phyloP scores from a whole-genome alignment of 2,113 vertebrate species.

The Passer montanus region DNA sequence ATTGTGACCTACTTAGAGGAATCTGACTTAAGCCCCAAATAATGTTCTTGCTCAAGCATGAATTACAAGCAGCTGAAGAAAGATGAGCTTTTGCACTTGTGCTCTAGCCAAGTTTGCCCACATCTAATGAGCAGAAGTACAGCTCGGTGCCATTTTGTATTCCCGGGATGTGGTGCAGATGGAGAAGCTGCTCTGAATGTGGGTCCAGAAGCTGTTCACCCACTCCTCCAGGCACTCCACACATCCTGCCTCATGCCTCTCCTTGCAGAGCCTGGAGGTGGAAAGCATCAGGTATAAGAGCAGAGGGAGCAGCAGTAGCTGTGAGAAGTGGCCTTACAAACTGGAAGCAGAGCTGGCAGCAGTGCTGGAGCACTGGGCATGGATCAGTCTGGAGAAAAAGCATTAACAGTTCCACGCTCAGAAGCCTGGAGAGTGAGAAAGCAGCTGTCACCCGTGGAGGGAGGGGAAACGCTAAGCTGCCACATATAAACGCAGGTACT shows the following conservation, averaged over 20 bases:
- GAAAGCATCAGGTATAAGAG: not conserved
- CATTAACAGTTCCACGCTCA: not conserved
- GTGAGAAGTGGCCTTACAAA: not conserved
- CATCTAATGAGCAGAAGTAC: slow-evolving; percentile 33
- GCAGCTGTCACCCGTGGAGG: not conserved
- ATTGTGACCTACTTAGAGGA: slow-evolving; percentile 58
- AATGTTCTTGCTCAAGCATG: slow-evolving; percentile 66
- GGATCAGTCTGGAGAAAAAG: not conserved
- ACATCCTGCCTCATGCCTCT: not conserved
- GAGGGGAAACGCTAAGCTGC: not conserved
- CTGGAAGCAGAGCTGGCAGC: not conserved
- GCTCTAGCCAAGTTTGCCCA: slow-evolving; percentile 55
- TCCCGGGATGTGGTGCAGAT: not conserved
- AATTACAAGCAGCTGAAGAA: slow-evolving; percentile 67
- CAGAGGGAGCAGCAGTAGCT: not conserved
- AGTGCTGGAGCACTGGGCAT: fast-evolving
- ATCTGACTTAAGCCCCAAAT: slow-evolving; percentile 61
- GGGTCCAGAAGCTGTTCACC: not conserved
- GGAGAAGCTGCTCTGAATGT: not conserved
- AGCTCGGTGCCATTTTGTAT: slow-evolving; percentile 3
- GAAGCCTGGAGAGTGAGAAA: not conserved
- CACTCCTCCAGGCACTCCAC: not conserved
- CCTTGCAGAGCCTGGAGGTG: not conserved
- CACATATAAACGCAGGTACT: not conserved
- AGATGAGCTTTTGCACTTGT: slow-evolving; percentile 50